Percentiles rank a stretch among this genome's conserved stretches.
Evolutionary conservation across 2,113 vertebrate genomes (phyloP).

Genomic region (Electrona antarctica): DNA sequence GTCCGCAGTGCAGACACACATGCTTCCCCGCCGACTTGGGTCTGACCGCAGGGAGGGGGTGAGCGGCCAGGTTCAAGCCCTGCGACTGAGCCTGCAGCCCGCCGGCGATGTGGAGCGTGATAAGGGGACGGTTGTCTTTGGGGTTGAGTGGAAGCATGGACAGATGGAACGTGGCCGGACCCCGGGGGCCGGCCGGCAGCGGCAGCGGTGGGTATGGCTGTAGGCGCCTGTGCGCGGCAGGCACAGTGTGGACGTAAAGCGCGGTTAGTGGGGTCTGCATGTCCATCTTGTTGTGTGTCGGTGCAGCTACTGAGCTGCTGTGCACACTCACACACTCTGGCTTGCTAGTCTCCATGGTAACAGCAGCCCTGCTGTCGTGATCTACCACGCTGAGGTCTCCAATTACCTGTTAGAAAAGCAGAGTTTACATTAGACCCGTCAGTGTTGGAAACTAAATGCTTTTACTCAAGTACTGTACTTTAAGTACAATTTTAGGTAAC

Average conservation of each 20-base stretch:
- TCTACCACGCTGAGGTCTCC: conserved; percentile 65
- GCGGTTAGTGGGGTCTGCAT: conserved; percentile 76
- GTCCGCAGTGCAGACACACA: conserved; percentile 89
- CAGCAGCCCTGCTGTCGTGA: conserved; percentile 72
- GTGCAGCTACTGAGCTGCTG: conserved; percentile 61
- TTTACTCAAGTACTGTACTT: background rate
- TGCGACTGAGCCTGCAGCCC: conserved; percentile 78
- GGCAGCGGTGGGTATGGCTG: conserved; percentile 66
- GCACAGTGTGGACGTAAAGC: conserved; percentile 85
- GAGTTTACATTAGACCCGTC: conserved; percentile 67
- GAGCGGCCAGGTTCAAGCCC: conserved; percentile 49
- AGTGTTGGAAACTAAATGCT: background rate
- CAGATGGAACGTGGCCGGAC: conserved; percentile 64
- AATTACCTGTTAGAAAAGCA: conserved; percentile 80
- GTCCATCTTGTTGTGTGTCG: conserved; percentile 71
- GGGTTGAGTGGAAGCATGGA: conserved; percentile 65
- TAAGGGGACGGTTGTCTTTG: conserved; percentile 77
- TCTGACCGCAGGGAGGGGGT: conserved; percentile 58
- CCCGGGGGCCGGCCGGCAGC: conserved; percentile 68
- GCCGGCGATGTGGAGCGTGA: conserved; percentile 86
- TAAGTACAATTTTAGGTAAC: too few relatives aligned
- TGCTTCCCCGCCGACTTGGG: conserved; percentile 85
- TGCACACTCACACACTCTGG: conserved; percentile 67
- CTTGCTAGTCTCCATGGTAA: conserved; percentile 85
- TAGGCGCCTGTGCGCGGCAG: conserved; percentile 70